Evolutionary conservation across 1,140 invertebrate species (phyloP).

Genomic region (Proctacanthus coquilletti): DNA sequence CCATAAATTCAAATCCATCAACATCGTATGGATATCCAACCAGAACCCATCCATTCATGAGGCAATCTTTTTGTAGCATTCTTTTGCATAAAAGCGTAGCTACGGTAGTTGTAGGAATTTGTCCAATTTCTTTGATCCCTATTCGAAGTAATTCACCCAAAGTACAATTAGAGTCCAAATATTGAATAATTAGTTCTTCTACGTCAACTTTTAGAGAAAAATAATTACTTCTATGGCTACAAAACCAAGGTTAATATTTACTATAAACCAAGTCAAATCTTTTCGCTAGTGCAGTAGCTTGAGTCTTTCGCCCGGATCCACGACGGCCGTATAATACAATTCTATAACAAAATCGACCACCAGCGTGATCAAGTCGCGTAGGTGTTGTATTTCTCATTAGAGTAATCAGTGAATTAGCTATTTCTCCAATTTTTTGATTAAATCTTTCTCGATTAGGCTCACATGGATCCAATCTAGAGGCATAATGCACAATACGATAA

Average conservation of each 20-base stretch:
- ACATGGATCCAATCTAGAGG: too few relatives aligned
- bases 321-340: constrained; percentile 18
- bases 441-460: too few relatives aligned
- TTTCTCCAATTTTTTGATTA: too few relatives aligned
- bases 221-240: constrained; percentile 2
- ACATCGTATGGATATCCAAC: constrained; percentile 19
- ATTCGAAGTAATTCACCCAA: constrained; percentile 7
- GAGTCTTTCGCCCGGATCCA: constrained; percentile 17
- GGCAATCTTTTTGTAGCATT: constrained; percentile 15
- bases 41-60: constrained; percentile 20
- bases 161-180: constrained; percentile 7
- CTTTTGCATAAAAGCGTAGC: constrained; percentile 14
- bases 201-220: constrained; percentile 17
- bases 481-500: too few relatives aligned
- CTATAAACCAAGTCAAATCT: constrained; percentile 18
- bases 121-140: constrained; percentile 9
- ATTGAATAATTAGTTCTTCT: constrained; percentile 15
- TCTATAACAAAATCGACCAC: constrained; percentile 14
- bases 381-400: too few relatives aligned
- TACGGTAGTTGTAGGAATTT: constrained; percentile 11
- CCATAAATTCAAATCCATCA: constrained; percentile 19
- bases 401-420: too few relatives aligned
- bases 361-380: too few relatives aligned
- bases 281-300: constrained; percentile 14
- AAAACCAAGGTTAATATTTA: too few relatives aligned